Percentiles rank a stretch among this genome's conserved stretches.
These are phyloP conservation scores for Cercopithecus mona DNA, from an alignment of 2,113 vertebrate species.

Conservation along the genomic window DNA sequence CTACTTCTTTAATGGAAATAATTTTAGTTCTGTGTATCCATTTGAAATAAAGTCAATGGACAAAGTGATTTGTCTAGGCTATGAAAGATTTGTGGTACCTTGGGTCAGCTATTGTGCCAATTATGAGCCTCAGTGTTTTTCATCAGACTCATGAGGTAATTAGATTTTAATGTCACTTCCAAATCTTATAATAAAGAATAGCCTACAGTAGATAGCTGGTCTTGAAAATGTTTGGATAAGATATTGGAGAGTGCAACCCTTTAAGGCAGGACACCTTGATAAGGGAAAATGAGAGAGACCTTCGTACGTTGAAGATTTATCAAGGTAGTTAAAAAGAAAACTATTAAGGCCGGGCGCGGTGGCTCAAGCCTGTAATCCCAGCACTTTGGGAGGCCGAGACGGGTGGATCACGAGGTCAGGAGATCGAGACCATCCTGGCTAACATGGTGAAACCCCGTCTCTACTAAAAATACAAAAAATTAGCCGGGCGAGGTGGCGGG, in stretches of 20 bases:
- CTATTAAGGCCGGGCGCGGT: too few relatives aligned
- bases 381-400: too few relatives aligned
- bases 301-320: not conserved
- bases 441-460: too few relatives aligned
- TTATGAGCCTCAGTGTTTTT: not conserved
- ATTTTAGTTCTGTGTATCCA: not conserved
- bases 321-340: not conserved
- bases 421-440: too few relatives aligned
- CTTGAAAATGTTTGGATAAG: not conserved
- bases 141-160: not conserved
- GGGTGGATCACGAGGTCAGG: too few relatives aligned
- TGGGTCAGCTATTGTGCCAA: not conserved
- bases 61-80: not conserved
- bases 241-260: not conserved
- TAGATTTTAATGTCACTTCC: not conserved
- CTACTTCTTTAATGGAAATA: not conserved
- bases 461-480: too few relatives aligned
- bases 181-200: not conserved
- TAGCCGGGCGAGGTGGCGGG: too few relatives aligned
- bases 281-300: not conserved
- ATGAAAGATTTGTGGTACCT: not conserved
- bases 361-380: too few relatives aligned
- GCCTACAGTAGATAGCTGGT: not conserved
- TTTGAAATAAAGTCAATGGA: not conserved
- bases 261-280: not conserved